These are phyloP conservation scores for Acanthaster planci DNA, from an alignment of 35 echinoderm and acorn worm species.

Conservation along the genomic window DNA sequence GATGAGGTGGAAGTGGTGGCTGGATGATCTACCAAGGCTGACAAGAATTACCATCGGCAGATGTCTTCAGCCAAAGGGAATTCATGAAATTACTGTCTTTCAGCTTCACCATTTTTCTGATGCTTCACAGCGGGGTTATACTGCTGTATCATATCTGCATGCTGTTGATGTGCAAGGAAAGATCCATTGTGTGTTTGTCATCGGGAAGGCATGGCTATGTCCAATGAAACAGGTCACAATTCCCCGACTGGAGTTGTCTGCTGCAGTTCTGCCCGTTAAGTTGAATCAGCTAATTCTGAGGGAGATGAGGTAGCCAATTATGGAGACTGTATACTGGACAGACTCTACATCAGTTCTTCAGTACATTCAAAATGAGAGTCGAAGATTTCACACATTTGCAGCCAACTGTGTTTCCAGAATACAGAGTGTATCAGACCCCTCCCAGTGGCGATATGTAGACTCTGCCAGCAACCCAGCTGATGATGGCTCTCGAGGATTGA, in stretches of 20 bases:
- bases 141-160: conserved; percentile 19
- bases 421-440: not conserved
- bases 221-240: conserved; percentile 52
- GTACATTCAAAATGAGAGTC: conserved; percentile 48
- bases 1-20: conserved; percentile 32
- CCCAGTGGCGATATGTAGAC: conserved; percentile 67
- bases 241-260: conserved; percentile 54
- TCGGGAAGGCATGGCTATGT: conserved; percentile 35
- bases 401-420: conserved; percentile 47
- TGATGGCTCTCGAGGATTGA: conserved; percentile 53
- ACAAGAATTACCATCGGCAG: conserved; percentile 2
- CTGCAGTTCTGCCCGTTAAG: conserved; percentile 37
- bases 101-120: conserved; percentile 56
- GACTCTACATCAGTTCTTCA: conserved; percentile 65
- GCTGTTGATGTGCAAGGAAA: not conserved
- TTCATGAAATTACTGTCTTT: not conserved
- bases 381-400: conserved; percentile 55
- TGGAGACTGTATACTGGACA: conserved; percentile 53
- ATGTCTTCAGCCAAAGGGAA: conserved; percentile 44
- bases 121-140: conserved; percentile 40
- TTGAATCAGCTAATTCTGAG: conserved; percentile 17
- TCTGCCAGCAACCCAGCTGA: conserved; percentile 56
- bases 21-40: conserved; percentile 4
- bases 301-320: conserved; percentile 28
- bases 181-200: conserved; percentile 52